Conservation (phyloP, 2,888 invertebrate genomes). For the Synergus itoensis region DNA sequence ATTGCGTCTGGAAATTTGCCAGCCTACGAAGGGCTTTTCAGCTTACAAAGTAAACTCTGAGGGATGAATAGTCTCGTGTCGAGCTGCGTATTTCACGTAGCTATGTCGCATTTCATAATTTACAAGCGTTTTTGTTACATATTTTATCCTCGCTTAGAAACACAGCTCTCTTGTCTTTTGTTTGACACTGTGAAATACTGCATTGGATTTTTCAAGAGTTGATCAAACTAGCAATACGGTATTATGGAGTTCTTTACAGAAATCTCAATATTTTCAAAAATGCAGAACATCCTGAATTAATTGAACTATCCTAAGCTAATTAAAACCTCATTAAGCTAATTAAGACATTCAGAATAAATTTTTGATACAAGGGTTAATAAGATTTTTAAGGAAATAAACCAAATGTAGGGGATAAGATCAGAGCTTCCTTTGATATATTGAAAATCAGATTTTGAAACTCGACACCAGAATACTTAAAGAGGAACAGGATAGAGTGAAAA, state of each 20-base stretch:
- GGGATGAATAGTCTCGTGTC: slow-evolving; percentile 12
- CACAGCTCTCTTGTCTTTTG: background rate
- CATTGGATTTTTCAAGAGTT: background rate
- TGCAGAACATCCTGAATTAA: background rate
- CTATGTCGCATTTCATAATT: slow-evolving; percentile 7
- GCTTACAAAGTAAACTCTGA: slow-evolving; percentile 43
- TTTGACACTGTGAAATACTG: background rate
- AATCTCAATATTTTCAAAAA: background rate
- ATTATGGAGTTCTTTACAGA: background rate
- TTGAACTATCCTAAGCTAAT: background rate
- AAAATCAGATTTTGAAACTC: background rate
- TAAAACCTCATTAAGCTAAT: background rate
- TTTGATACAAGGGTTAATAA: background rate
- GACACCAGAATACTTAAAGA: background rate
- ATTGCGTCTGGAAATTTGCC: slow-evolving; percentile 73
- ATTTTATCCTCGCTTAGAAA: background rate
- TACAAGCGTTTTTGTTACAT: background rate
- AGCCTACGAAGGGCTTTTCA: slow-evolving; percentile 55
- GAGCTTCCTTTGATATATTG: background rate
- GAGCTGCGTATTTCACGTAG: slow-evolving; percentile 14
- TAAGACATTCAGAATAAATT: background rate
- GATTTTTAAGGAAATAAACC: background rate
- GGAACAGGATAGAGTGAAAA: background rate
- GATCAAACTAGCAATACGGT: background rate
- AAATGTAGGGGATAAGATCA: too few relatives aligned